Base-by-base conservation (phyloP, 2,888 invertebrate species). In the Drosophila prolongata region DNA sequence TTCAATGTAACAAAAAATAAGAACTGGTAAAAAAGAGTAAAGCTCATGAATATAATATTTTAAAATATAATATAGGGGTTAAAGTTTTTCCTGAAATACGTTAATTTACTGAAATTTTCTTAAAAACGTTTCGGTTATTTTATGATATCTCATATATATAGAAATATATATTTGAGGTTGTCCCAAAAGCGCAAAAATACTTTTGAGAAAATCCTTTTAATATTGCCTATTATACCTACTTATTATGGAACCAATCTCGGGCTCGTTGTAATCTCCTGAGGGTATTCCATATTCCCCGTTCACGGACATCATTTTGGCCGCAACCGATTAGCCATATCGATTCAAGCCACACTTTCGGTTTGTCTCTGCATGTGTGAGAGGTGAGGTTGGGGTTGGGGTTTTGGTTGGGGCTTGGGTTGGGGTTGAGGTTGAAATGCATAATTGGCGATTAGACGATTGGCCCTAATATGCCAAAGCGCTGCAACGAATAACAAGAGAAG, bases 381-480 rank as follows among this genome's bases (percentile, higher is more conserved):
- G 37, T 64, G 46, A 40, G 49, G 54, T 43, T 62, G 43, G 62
- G 53, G 24, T 37, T 14, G 42, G 44, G 47, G 10, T 34, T 43
- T 43, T 43, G 14, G 34, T 27, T 59, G 30, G 53, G 30, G 59
- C 42, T 16, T 24, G 13, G 44, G 44, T 30, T 47, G 40, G 24
- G 44, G 37, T 35, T 52, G 43, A 54, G 56, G 57, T 55, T 76
- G 72, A 76, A 76, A 75, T 88, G 89, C 78, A 89, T 84, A 89
- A 89, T 86, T 89, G 82, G 85, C 82, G 89, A 89, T 86, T 86
- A 89, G 82, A 81, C 87, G 78, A 81, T 89, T 89, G 85, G 77
- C 86, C 89, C 82, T 79, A 89, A 86, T 86, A 87, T 83, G 85
- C 72, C 68, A 81, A 61, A 79, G 73, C 56, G 70, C 52, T 78